Base-by-base conservation (phyloP, 2,888 invertebrate species). In the Drosophila helvetica region DNA sequence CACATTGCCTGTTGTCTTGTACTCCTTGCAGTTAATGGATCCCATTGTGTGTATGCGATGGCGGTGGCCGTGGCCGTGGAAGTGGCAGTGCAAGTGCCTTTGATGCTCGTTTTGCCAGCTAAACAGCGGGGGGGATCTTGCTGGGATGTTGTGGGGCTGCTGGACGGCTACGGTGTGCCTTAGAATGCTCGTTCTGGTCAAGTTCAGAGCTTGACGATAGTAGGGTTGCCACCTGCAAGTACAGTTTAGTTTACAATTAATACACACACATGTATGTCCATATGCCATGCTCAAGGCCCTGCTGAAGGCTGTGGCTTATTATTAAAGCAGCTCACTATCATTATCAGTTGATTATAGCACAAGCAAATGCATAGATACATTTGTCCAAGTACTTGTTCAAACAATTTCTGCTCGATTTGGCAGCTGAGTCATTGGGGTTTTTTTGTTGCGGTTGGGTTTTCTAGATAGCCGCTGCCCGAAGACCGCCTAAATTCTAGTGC, bases 11-110 rank as follows among this genome's bases (percentile, higher is more conserved):
- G 81, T 84, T 9, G 91, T 91, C 48, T 87, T 89, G 75, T 91
- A 91, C 69, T 91, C 91, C 79, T 91, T 91, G 77, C 91, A 91
- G 65, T 90, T 91, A 52, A 88, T 78, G 38, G 91, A 90, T 38
- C 91, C 91, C 91, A 91, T 91, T 64, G 50, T 85, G 66, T 66
- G 43, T 42, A 74, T 63, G 46, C 61, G 59, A 27, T 38, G 59
- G 12, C 12, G 22, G n/a, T n/a, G n/a, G n/a, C n/a, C n/a, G n/a
- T n/a, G 10, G 17, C 61, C 43, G 30, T 45, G 46, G 33, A 47
- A n/a, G n/a, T n/a, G n/a, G n/a, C n/a, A 46, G 30, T 45, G 46
- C 38, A 47, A 48, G 38, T 58, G 52, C 46, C 48, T 66, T 4
- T 25, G 45, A 61, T n/a, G 25, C 18, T 33, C 22, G 12, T 47